Evolutionary conservation across 2,888 invertebrate species (phyloP), one percentile per base, ranked within the genome.

Genomic region (Atethmia centrago): DNA sequence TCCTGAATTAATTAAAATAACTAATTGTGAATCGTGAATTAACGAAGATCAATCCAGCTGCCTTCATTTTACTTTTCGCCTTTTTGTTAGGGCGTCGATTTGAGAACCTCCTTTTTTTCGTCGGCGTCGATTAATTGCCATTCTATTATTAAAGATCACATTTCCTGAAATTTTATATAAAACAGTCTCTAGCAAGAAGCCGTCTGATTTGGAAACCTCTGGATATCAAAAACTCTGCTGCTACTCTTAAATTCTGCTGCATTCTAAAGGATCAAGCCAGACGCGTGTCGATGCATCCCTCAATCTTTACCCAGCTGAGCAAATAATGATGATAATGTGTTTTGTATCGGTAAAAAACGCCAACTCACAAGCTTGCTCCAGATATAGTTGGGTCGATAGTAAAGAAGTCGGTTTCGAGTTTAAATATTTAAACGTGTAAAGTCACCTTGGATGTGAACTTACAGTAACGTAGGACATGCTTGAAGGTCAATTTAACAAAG

Each of bases 351-450:
- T 55, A 72, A 64, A 69, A 68, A 56, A 51, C 28, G 19, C 31
- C 21, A 45, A 42, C 5, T n/a, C 59, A 64, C 31, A 19, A 19
- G 49, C 31, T 59, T 59, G 53, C 14, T 63, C 53, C n/a, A 59
- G 61, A 36, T 78, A 63, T 1, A 45, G 36, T 25, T 3, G 28
- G 40, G 31, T 79, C 58, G 58, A 76, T 53, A 58, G 14, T 19
- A 1, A 14, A 49, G 78, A 69, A 62, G 42, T 59, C 9, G n/a
- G 61, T 49, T 70, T 10, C 2, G 0, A 51, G 28, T 47, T 61
- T 77, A 21, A 68, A 77, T 77, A 68, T 68, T 77, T 63, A 51
- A 53, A n/a, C 16, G 31, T 16, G 40, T 49, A 47, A 51, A 53
- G 62, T 73, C 55, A 62, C 73, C 75, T 75, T 74, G 45, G 5